Evolutionary conservation across 2,113 vertebrate genomes (phyloP), one percentile per base, ranked within the genome.

Genomic region (Nerophis lumbriciformis): DNA sequence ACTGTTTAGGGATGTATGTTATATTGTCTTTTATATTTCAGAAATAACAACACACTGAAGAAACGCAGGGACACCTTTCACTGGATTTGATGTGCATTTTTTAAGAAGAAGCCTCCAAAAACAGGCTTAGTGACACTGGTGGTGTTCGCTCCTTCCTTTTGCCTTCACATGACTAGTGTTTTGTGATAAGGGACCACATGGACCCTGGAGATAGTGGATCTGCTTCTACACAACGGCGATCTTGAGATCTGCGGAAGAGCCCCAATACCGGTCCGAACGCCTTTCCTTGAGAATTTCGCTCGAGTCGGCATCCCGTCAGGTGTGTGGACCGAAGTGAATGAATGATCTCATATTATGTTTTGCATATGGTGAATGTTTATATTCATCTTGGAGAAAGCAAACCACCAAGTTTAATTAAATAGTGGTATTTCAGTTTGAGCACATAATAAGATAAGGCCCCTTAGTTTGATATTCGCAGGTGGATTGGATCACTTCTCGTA

Each of bases 171-270:
- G 38, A 39, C 8, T 39, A 5, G 8, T 39, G 38, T 39, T 39
- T 39, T 39, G 38, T 35, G 8, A 59, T 11, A 42, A 94, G 92
- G 93, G 12, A 93, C 91, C 39, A 94, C 91, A 0, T 93, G 92
- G 92, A 88, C 85, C 2, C 92, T 93, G 73, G 91, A 94, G 75
- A 92, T 93, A 44, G 70, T 93, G 2, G 92, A 94, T 66, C 80
- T 90, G 69, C 83, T 93, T 53, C 55, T 79, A 45, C 80, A 88
- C 42, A 73, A 89, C 1, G 91, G 89, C 55, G 90, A 92, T 59
- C 77, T 78, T 0, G 82, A 88, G 44, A 49, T 66, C 10, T 91
- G 90, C 69, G 84, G 68, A 68, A 79, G 88, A 78, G 90, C 88
- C 3, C 90, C 91, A 3, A 91, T 71, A 12, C 52, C 67, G 0